These are phyloP conservation scores for Erinaceus europaeus DNA, from an alignment of 2,113 vertebrate genomes.

Conservation along the genomic window DNA sequence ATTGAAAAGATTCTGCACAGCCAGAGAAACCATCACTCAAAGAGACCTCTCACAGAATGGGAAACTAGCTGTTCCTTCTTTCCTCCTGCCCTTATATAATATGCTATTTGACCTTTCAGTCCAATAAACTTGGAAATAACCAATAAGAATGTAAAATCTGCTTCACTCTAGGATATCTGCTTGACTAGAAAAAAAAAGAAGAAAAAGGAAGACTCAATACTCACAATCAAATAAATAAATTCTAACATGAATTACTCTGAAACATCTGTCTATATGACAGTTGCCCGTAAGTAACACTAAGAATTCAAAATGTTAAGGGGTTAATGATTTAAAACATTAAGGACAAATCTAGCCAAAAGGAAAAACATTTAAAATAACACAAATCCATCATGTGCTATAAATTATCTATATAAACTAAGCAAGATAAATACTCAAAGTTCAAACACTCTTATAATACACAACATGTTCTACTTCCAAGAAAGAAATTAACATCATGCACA, in stretches of 20 bases:
- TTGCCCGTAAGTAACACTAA: neutral
- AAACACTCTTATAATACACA: neutral
- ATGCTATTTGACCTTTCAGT: neutral
- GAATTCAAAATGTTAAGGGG: neutral
- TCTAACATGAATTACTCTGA: neutral
- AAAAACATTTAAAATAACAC: neutral
- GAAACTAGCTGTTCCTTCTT: neutral
- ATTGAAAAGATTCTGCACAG: no score
- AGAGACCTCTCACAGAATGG: no score
- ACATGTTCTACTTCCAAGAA: neutral
- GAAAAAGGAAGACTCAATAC: neutral
- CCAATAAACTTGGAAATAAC: neutral
- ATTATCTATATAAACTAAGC: neutral
- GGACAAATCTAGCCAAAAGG: neutral
- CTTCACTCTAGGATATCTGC: neutral
- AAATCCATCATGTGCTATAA: neutral
- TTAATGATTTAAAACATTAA: neutral
- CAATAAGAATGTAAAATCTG: neutral
- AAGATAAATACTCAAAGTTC: neutral
- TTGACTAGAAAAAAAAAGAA: neutral
- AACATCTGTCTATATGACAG: neutral
- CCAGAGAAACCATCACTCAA: no score
- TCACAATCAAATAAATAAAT: neutral
- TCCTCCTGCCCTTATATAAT: neutral
- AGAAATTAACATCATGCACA: neutral